These are phyloP conservation scores for Lepidothrix coronata DNA, from an alignment of 2,113 vertebrate species.

Conservation along the genomic window DNA sequence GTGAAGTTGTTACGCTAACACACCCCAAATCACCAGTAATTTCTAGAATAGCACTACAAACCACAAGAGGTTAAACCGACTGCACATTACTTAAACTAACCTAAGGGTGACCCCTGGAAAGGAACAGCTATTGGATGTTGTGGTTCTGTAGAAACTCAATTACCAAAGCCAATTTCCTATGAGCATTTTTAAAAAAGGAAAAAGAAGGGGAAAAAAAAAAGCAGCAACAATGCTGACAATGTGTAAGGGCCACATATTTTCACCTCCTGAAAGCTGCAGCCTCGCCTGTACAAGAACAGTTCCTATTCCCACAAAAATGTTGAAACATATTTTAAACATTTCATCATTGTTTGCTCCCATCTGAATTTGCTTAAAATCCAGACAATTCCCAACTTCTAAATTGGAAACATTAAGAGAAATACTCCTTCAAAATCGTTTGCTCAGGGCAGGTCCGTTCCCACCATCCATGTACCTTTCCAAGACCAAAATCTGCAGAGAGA, in stretches of 20 bases:
- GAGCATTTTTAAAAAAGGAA: slow-evolving; percentile 6
- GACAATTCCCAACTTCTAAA: slow-evolving; percentile 45
- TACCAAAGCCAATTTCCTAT: slow-evolving; percentile 66
- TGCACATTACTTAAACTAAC: slow-evolving; percentile 48
- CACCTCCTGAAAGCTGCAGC: background rate
- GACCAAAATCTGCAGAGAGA: background rate
- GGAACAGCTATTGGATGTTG: slow-evolving; percentile 54
- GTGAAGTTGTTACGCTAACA: slow-evolving; percentile 29
- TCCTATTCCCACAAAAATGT: slow-evolving; percentile 56
- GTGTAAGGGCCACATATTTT: slow-evolving; percentile 37
- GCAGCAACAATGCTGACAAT: slow-evolving; percentile 38
- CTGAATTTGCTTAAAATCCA: slow-evolving; percentile 59
- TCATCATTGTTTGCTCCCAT: slow-evolving; percentile 55
- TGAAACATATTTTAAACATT: slow-evolving; percentile 58
- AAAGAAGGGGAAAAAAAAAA: background rate
- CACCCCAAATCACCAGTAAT: slow-evolving; percentile 56
- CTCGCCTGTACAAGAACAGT: background rate
- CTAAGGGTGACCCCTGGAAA: slow-evolving; percentile 44
- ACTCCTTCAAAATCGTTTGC: background rate
- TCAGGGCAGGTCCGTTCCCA: background rate
- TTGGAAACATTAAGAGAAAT: slow-evolving; percentile 29
- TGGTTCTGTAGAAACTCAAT: slow-evolving; percentile 68
- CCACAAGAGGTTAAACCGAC: slow-evolving; percentile 56
- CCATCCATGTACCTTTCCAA: background rate
- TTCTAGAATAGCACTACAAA: slow-evolving; percentile 44